phyloP scores from a whole-genome alignment of 2,113 vertebrate genomes.

The Xyrauchen texanus region DNA sequence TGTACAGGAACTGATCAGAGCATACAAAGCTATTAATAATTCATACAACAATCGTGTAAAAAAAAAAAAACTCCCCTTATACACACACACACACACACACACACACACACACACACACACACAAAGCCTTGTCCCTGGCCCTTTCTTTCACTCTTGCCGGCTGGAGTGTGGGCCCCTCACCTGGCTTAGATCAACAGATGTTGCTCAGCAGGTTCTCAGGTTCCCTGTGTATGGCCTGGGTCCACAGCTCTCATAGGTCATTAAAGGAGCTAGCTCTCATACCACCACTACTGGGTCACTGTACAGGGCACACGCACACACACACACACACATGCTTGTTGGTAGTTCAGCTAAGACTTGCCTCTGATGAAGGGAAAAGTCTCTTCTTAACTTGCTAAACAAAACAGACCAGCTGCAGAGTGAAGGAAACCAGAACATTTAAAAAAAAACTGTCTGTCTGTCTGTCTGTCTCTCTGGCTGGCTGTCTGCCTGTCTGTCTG shows the following conservation, averaged over 20 bases:
- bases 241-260: slow-evolving; percentile 51
- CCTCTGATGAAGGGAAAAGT: slow-evolving; percentile 10
- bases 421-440: background rate
- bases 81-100: background rate
- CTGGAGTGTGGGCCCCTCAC: slow-evolving; percentile 40
- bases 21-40: slow-evolving; percentile 23
- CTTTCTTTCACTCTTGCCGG: background rate
- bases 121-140: background rate
- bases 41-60: slow-evolving; percentile 12
- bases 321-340: slow-evolving; percentile 5
- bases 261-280: slow-evolving; percentile 48
- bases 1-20: slow-evolving; percentile 13
- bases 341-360: slow-evolving; percentile 5
- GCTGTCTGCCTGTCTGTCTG: background rate
- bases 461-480: background rate
- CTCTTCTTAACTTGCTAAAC: slow-evolving; percentile 3
- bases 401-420: background rate
- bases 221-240: slow-evolving; percentile 47
- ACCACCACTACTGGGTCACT: slow-evolving; percentile 42
- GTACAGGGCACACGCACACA: slow-evolving; percentile 20
- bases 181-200: slow-evolving; percentile 54
- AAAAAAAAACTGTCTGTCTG: too few species aligned
- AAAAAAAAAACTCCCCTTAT: slow-evolving; percentile 21
- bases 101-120: background rate
- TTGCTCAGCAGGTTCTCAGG: slow-evolving; percentile 55